Evolutionary conservation across 35 echinoderm and acorn worm genomes (phyloP).

Genomic region (Ophioderma brevispina): DNA sequence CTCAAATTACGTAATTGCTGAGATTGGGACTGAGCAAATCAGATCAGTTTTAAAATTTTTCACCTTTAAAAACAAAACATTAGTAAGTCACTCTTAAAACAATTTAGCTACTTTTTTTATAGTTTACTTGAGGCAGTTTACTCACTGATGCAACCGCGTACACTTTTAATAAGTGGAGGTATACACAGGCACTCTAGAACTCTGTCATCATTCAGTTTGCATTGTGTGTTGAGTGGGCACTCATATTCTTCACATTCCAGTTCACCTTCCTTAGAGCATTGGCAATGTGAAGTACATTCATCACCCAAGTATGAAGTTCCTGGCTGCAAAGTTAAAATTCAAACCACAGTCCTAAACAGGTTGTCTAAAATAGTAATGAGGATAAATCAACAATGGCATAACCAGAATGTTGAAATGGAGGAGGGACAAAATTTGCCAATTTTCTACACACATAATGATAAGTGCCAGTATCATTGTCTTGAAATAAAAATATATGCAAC

Average conservation of each 20-base stretch:
- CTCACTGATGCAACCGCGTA: not conserved
- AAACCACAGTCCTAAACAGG: not conserved
- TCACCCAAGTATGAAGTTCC: not conserved
- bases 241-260: not conserved
- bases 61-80: too few species aligned
- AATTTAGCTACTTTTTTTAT: too few species aligned
- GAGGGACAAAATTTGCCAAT: not conserved
- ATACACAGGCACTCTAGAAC: not conserved
- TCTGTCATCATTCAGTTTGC: not conserved
- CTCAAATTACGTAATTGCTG: too few species aligned
- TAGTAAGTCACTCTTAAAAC: too few species aligned
- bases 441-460: not conserved
- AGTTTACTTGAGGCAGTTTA: too few species aligned
- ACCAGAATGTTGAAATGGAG: not conserved
- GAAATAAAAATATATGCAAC: not conserved
- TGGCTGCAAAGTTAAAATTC: not conserved
- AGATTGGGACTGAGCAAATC: too few species aligned
- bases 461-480: too few species aligned
- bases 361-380: not conserved
- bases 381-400: not conserved
- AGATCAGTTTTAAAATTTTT: too few species aligned
- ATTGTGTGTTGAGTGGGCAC: not conserved
- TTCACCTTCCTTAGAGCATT: not conserved
- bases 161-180: not conserved
- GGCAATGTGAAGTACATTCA: not conserved